These are phyloP conservation scores for Gnathonemus longibarbis DNA, from an alignment of 2,113 vertebrate genomes.

Conservation along the genomic window DNA sequence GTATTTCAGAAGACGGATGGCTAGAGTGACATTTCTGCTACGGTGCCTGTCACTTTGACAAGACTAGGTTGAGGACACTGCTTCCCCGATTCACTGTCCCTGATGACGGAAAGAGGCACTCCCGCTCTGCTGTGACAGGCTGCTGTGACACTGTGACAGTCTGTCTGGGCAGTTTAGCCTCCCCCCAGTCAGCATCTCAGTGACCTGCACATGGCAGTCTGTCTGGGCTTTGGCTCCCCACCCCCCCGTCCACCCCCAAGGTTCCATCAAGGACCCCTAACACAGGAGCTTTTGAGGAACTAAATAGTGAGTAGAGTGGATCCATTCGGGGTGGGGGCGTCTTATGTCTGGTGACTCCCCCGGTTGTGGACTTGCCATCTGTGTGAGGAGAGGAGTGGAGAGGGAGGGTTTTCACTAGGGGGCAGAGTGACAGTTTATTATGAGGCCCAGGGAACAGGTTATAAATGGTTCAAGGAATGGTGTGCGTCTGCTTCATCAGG, in stretches of 20 bases:
- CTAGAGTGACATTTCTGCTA: not conserved
- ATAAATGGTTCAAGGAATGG: conserved; percentile 13
- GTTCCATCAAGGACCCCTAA: not conserved
- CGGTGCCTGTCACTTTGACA: not conserved
- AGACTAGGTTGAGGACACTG: not conserved
- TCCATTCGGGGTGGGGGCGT: not conserved
- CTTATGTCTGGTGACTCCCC: not conserved
- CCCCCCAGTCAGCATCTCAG: not conserved
- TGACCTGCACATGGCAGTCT: too few relatives aligned
- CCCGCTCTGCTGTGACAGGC: not conserved
- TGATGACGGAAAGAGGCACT: not conserved
- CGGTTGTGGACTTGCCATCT: not conserved
- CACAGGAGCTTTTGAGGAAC: not conserved
- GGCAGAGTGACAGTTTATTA: conserved; percentile 19
- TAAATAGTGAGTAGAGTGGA: not conserved
- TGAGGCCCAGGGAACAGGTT: conserved; percentile 10
- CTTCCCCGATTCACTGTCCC: not conserved
- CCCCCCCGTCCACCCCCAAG: not conserved
- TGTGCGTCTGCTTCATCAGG: not conserved
- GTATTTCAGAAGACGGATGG: not conserved
- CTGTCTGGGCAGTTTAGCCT: not conserved
- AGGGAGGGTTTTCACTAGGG: not conserved
- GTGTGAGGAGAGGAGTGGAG: not conserved
- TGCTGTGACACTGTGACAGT: not conserved
- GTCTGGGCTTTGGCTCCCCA: too few relatives aligned